phyloP scores from a whole-genome alignment of 1,140 invertebrate species.

The Nymphalis io region DNA sequence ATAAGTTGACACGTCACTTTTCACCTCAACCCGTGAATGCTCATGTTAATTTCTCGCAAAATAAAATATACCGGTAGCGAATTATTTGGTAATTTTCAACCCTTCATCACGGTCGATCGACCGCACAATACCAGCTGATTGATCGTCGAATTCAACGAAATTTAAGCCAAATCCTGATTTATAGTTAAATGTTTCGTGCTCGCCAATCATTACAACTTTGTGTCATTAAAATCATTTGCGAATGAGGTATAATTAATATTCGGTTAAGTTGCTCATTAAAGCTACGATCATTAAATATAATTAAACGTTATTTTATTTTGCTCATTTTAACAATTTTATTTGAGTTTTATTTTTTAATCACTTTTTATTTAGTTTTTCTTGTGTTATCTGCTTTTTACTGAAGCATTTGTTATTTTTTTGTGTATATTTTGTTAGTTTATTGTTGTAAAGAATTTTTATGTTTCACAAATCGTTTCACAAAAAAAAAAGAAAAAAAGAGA shows the following conservation, averaged over 20 bases:
- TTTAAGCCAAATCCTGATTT: slow-evolving; percentile 36
- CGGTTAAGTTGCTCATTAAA: slow-evolving; percentile 21
- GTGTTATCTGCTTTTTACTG: too few relatives aligned
- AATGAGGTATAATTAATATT: slow-evolving; percentile 24
- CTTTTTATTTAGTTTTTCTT: too few relatives aligned
- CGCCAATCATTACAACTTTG: slow-evolving; percentile 25
- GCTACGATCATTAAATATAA: slow-evolving; percentile 9
- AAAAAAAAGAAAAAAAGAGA: too few relatives aligned
- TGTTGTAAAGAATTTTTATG: too few relatives aligned
- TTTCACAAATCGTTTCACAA: too few relatives aligned
- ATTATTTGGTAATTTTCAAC: slow-evolving; percentile 28
- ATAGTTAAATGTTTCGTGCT: slow-evolving; percentile 23
- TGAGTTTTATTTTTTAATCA: too few relatives aligned
- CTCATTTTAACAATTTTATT: too few relatives aligned
- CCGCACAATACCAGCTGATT: slow-evolving; percentile 33
- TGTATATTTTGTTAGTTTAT: too few relatives aligned
- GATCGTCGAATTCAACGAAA: slow-evolving; percentile 29
- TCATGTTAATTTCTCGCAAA: slow-evolving; percentile 11
- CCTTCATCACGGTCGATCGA: slow-evolving; percentile 26
- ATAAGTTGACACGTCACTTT: slow-evolving; percentile 27
- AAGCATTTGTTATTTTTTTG: too few relatives aligned
- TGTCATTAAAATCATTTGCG: slow-evolving; percentile 25
- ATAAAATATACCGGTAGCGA: slow-evolving; percentile 16
- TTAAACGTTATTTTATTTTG: neutral
- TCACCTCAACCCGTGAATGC: slow-evolving; percentile 16